These are phyloP conservation scores for Eledona agricola DNA, from an alignment of 2,888 invertebrate genomes.

Conservation along the genomic window DNA sequence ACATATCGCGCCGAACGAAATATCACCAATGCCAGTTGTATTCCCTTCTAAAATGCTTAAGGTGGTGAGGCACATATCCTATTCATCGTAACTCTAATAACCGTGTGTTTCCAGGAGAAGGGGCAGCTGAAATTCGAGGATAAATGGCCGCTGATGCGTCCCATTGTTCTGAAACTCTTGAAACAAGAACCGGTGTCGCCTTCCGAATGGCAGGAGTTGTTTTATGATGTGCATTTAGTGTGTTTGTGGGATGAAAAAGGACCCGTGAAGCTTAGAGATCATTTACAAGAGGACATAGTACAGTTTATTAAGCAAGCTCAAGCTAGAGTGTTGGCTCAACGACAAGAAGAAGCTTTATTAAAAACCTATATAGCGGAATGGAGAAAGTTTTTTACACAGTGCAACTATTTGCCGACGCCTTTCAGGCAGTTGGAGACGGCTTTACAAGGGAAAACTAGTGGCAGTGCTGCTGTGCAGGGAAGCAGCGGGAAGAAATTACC, in stretches of 20 bases:
- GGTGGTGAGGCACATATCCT: slow-evolving; percentile 38
- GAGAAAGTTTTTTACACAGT: slow-evolving; percentile 98
- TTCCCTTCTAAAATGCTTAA: slow-evolving; percentile 51
- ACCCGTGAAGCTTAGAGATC: slow-evolving; percentile 85
- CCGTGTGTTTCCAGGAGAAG: slow-evolving; percentile 75
- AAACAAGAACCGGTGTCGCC: slow-evolving; percentile 94
- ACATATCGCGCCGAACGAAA: slow-evolving; percentile 13
- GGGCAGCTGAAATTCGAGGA: slow-evolving; percentile 90
- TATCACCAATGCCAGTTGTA: slow-evolving; percentile 16
- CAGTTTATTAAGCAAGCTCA: slow-evolving; percentile 95
- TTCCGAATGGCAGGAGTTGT: slow-evolving; percentile 97
- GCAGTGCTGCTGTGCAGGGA: slow-evolving; percentile 51
- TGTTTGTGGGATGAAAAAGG: slow-evolving; percentile 98
- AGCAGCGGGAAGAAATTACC: slow-evolving; percentile 65
- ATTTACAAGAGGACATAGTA: slow-evolving; percentile 90
- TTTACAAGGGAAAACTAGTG: slow-evolving; percentile 73
- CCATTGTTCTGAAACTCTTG: slow-evolving; percentile 90
- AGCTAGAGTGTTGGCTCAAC: slow-evolving; percentile 85
- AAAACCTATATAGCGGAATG: slow-evolving; percentile 98
- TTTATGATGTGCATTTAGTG: slow-evolving; percentile 94
- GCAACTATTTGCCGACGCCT: slow-evolving; percentile 95
- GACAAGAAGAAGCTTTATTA: slow-evolving; percentile 93
- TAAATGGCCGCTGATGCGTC: slow-evolving; percentile 96
- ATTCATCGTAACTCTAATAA: background rate
- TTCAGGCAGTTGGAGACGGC: slow-evolving; percentile 91